Conservation (phyloP, 2,797 vertebrate species). For the Erpetoichthys calabaricus region DNA sequence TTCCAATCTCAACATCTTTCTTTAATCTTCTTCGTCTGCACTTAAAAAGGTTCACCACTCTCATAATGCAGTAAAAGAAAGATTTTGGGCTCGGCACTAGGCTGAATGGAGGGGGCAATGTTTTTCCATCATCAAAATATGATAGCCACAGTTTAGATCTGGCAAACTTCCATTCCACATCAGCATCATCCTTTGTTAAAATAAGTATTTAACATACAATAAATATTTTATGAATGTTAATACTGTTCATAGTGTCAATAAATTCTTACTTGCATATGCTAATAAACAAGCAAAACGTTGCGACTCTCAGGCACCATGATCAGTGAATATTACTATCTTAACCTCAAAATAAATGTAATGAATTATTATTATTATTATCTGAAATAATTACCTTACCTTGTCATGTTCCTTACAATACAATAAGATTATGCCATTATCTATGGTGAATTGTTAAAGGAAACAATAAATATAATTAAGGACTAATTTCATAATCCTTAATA, state of each 20-base stretch:
- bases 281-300: neutral
- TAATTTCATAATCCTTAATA: too few relatives aligned
- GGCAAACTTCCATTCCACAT: conserved; percentile 95
- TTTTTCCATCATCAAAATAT: conserved; percentile 80
- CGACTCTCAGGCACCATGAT: too few relatives aligned
- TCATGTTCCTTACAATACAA: too few relatives aligned
- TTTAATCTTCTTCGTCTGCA: conserved; percentile 53
- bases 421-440: too few relatives aligned
- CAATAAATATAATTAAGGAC: too few relatives aligned
- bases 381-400: too few relatives aligned
- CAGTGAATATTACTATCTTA: too few relatives aligned
- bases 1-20: conserved; percentile 65
- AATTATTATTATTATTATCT: too few relatives aligned
- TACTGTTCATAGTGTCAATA: neutral
- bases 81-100: conserved; percentile 79
- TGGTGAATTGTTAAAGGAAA: too few relatives aligned
- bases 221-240: neutral
- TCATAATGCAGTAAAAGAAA: conserved; percentile 55
- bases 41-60: conserved; percentile 50
- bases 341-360: too few relatives aligned
- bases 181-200: conserved; percentile 69
- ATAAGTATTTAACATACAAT: conserved; percentile 1
- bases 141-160: conserved; percentile 90
- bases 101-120: conserved; percentile 84
- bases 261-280: neutral